Percentiles rank a stretch among this genome's conserved stretches.
These are phyloP conservation scores for Liparis tanakae DNA, from an alignment of 2,797 vertebrate species.

Conservation along the genomic window DNA sequence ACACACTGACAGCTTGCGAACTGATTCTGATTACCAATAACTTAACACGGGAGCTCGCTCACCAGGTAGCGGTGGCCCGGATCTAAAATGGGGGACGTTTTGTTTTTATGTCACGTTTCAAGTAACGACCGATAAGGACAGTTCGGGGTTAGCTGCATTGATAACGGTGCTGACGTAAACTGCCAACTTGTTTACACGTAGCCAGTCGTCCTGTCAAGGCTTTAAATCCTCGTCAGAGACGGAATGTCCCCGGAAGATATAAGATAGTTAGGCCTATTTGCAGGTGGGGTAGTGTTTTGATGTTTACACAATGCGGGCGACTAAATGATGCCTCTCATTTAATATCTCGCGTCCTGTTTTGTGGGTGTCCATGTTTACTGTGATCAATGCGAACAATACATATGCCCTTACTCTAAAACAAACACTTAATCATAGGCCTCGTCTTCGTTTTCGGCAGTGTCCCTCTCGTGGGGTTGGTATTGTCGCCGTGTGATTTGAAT, in stretches of 20 bases:
- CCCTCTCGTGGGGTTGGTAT: background rate
- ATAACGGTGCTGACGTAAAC: slow-evolving; percentile 4
- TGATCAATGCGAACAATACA: background rate
- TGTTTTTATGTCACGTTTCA: background rate
- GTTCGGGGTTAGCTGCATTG: background rate
- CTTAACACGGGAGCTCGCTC: slow-evolving; percentile 4
- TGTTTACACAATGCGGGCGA: background rate
- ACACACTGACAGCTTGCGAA: slow-evolving; percentile 66
- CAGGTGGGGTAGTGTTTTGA: background rate
- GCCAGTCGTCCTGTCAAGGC: background rate
- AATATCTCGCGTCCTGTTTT: background rate
- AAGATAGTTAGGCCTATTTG: background rate
- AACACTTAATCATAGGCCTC: background rate
- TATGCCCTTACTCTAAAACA: background rate
- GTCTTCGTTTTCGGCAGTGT: background rate
- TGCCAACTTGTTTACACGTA: slow-evolving; percentile 60
- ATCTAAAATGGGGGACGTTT: background rate
- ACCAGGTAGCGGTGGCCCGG: background rate
- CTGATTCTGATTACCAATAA: slow-evolving; percentile 13
- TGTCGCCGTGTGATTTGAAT: background rate
- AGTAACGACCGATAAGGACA: background rate
- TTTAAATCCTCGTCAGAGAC: background rate
- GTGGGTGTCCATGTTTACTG: background rate
- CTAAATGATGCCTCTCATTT: background rate
- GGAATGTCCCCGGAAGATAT: background rate